Evolutionary conservation across 2,888 invertebrate genomes (phyloP), one percentile per base, ranked within the genome.

Genomic region (Sinohyriopsis cumingii): DNA sequence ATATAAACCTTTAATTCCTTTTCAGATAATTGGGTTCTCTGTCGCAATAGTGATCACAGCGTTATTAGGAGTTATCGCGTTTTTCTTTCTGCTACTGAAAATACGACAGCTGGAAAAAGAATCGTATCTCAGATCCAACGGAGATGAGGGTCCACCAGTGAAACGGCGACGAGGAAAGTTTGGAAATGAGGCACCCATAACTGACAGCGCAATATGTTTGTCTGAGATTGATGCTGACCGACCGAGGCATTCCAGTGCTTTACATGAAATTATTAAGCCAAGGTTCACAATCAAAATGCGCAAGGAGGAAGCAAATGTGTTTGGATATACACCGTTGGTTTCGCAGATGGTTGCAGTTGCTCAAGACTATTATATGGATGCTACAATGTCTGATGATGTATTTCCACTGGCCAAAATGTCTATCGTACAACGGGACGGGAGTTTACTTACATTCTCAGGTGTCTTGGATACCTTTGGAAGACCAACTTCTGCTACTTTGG

Each of bases 401-500:
- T 59, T 73, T 9, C 71, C 78, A 5, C 67, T 69, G 3, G 78
- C 78, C 55, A 67, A 69, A 24, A 70, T 80, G 9, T 53, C 77
- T n/a, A 62, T 78, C 20, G 63, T 69, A n/a, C 63, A 72, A 55
- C 67, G 60, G 24, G 57, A 53, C 1, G 55, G 24, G 24, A 57
- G 24, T 57, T 45, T 45, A 15, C 45, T 45, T 45, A 45, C 45
- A 45, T 45, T 45, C 45, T 45, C 45, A 45, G 45, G 45, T 45
- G 55, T 63, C 18, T 59, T 54, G 45, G 54, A 71, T 45, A 45
- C 45, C 12, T 45, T 45, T 55, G 76, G 74, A n/a, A 56, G 72
- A n/a, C 76, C 80, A 6, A 78, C 78, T 5, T 80, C 80, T 1
- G 22, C 72, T 33, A 55, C 78, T 19, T 61, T 75, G 20, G 33